Percentiles rank a stretch among this genome's conserved stretches.
Evolutionary conservation across 1,140 invertebrate species (phyloP).

Genomic region (Drosophila suzukii): DNA sequence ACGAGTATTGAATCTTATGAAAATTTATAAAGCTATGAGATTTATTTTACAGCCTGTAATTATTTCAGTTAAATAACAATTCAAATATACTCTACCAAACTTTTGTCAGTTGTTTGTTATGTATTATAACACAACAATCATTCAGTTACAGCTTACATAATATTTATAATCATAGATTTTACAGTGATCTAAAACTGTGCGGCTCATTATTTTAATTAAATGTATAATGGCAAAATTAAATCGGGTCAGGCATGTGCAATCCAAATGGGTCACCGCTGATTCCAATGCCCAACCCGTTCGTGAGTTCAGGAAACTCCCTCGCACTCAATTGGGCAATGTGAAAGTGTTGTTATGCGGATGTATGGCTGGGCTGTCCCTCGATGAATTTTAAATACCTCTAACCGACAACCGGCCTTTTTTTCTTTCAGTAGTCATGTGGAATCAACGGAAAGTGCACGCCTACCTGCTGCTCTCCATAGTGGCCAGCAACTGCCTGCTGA

Average conservation of each 20-base stretch:
- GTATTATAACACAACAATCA: too few relatives aligned
- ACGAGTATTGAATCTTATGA: too few relatives aligned
- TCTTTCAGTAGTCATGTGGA: constrained; percentile 82
- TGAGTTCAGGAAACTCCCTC: constrained; percentile 48
- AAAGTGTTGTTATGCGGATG: constrained; percentile 68
- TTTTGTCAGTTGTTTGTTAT: too few relatives aligned
- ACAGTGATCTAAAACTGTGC: too few relatives aligned
- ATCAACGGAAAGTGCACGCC: constrained; percentile 83
- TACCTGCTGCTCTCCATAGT: constrained; percentile 85
- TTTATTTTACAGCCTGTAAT: too few relatives aligned
- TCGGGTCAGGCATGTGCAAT: constrained; percentile 35
- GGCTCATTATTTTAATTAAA: background rate
- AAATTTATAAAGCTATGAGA: too few relatives aligned
- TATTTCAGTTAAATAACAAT: too few relatives aligned
- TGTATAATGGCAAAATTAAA: constrained; percentile 20
- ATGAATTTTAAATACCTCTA: constrained; percentile 44
- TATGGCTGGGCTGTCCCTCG: background rate
- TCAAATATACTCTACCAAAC: too few relatives aligned
- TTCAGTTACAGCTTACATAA: too few relatives aligned
- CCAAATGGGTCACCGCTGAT: constrained; percentile 34
- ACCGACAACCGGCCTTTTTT: constrained; percentile 20
- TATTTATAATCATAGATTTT: too few relatives aligned
- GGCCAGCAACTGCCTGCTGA: constrained; percentile 84
- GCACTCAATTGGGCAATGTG: constrained; percentile 37
- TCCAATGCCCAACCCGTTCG: constrained; percentile 46